These are phyloP conservation scores for Urocolius indicus DNA, from an alignment of 2,113 vertebrate species.

Conservation along the genomic window DNA sequence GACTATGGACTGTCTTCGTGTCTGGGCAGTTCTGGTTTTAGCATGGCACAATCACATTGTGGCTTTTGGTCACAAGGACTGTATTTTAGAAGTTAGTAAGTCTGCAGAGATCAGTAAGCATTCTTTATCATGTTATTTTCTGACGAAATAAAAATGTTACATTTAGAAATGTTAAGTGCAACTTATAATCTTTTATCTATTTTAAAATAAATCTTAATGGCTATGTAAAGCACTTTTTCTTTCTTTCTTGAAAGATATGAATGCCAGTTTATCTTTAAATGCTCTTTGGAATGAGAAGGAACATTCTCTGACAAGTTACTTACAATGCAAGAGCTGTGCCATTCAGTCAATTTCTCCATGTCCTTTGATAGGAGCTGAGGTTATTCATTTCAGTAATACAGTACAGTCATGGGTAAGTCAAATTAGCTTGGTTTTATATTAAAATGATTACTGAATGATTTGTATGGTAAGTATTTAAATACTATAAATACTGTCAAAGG, in stretches of 20 bases:
- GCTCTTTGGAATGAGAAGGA: conserved; percentile 77
- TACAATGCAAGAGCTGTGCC: conserved; percentile 76
- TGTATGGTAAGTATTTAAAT: background rate
- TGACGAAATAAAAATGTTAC: background rate
- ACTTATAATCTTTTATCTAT: background rate
- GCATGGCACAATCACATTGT: background rate
- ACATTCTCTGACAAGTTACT: conserved; percentile 76
- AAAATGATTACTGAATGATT: background rate
- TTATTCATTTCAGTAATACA: conserved; percentile 36
- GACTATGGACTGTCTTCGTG: background rate
- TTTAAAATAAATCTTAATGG: background rate
- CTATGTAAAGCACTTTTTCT: conserved; percentile 33
- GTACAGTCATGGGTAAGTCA: conserved; percentile 64
- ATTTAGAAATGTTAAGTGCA: background rate
- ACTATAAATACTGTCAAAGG: background rate
- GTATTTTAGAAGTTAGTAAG: background rate
- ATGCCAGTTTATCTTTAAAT: conserved; percentile 72
- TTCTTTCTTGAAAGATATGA: conserved; percentile 53
- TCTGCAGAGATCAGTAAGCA: background rate
- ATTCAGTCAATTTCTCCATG: conserved; percentile 39
- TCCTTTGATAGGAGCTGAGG: conserved; percentile 65
- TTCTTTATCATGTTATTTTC: background rate
- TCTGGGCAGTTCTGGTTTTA: background rate
- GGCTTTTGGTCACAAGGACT: background rate
- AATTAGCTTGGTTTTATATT: background rate